Evolutionary conservation across 2,797 vertebrate genomes (phyloP), one percentile per base, ranked within the genome.

Genomic region (Poeciliopsis presidionis): DNA sequence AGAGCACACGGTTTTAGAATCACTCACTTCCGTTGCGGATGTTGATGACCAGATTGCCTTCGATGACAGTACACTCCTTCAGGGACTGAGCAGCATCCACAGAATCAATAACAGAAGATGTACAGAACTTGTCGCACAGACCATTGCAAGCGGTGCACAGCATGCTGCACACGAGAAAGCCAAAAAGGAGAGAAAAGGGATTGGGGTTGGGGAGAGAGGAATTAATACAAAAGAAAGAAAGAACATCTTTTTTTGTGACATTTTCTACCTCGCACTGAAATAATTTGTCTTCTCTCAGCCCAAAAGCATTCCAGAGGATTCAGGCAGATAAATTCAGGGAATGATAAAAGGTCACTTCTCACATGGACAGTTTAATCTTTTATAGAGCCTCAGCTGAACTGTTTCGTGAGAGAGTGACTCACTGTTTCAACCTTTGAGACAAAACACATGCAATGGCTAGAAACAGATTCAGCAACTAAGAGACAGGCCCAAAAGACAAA

Each of bases 1-100:
- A 73, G 16, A 41, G 49, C 22, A 39, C 0, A 39, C 53, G 20
- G 49, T 47, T 53, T 69, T 70, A 39, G 73, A 28, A 72, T 36
- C 49, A 73, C 98, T 98, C 91, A 99, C 98, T 98, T 92, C 98
- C 98, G 55, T 96, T 95, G 0, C 98, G 97, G 90, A 99, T 98
- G 93, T 99, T 99, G 91, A 99, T 98, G 86, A 97, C 95, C 88
- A 99, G 93, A 88, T 98, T 98, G 86, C 98, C 98, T 78, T 95
- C 96, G 86, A 99, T 97, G 90, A 99, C 95, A 0, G 98, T 99
- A 92, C 98, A 99, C 72, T 97, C 98, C 91, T 97, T 96, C 76
- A 99, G 94, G 90, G 96, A 95, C 88, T 99, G 98, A 55, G 98
- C 98, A 0, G 98, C 96, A 0, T 98, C 97, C 87, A 99, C 97